Conservation (phyloP, 2,113 vertebrate species). For the Odocoileus hemionus region DNA sequence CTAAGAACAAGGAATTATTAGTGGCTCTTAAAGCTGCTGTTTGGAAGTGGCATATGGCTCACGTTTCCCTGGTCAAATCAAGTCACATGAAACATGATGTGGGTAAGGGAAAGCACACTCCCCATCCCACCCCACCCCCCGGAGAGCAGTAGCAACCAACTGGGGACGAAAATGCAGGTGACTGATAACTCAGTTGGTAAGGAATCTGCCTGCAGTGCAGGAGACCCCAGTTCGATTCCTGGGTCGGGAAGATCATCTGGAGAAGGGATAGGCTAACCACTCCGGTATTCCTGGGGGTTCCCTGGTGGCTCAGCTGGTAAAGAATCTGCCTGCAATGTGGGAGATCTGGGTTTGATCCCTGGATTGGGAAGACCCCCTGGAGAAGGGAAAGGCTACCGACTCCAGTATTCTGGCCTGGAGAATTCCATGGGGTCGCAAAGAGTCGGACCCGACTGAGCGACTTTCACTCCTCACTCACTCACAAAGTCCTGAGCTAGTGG, state of each 20-base stretch:
- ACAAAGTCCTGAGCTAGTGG: background rate
- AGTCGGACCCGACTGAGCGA: fast-evolving
- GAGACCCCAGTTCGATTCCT: background rate
- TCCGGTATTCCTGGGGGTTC: background rate
- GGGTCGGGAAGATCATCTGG: background rate
- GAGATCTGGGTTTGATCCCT: background rate
- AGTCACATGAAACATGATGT: background rate
- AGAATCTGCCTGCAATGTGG: background rate
- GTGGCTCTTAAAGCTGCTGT: background rate
- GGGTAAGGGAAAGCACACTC: background rate
- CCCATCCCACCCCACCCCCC: background rate
- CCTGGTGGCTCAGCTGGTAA: background rate
- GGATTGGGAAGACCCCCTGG: background rate
- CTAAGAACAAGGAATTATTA: background rate
- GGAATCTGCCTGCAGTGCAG: background rate
- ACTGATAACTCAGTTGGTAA: background rate
- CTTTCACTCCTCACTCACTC: background rate
- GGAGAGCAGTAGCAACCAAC: background rate
- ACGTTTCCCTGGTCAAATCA: background rate
- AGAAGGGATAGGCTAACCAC: background rate
- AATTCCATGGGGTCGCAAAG: background rate
- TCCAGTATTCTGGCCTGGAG: background rate
- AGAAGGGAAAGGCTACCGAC: background rate
- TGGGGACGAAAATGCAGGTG: background rate
- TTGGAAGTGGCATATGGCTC: background rate